Percentiles rank a stretch among this genome's conserved stretches.
These are phyloP conservation scores for Luperina nickerlii DNA, from an alignment of 2,888 invertebrate genomes.

Conservation along the genomic window DNA sequence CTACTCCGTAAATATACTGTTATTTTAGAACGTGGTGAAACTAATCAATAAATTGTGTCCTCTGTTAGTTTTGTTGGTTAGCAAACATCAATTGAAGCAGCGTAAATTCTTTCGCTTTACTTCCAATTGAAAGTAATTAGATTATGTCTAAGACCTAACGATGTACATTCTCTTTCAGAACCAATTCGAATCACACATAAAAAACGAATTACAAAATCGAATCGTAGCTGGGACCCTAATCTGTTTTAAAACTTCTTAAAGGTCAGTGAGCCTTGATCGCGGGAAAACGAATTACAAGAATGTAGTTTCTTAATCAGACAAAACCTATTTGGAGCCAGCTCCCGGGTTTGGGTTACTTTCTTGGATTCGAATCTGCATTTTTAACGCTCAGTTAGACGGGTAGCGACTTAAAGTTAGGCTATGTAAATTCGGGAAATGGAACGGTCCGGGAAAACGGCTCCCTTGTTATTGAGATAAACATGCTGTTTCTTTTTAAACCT, in stretches of 20 bases:
- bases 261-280: conserved; percentile 11
- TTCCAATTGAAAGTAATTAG: conserved; percentile 33
- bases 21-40: conserved; percentile 23
- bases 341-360: conserved; percentile 36
- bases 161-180: conserved; percentile 12
- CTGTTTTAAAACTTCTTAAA: conserved; percentile 24
- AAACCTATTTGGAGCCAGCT: conserved; percentile 39
- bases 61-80: conserved; percentile 12
- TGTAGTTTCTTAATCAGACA: conserved; percentile 37
- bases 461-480: conserved; percentile 25
- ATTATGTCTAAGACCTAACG: conserved; percentile 21
- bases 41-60: conserved; percentile 28
- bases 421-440: conserved; percentile 35
- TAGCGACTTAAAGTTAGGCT: conserved; percentile 14
- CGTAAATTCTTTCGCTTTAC: conserved; percentile 29
- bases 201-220: conserved; percentile 19
- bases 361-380: conserved; percentile 54
- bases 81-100: conserved; percentile 20
- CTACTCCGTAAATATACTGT: conserved; percentile 9
- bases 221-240: background rate
- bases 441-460: conserved; percentile 3
- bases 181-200: conserved; percentile 8
- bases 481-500: conserved; percentile 20
- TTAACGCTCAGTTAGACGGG: conserved; percentile 58
- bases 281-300: conserved; percentile 26